Percentiles rank a stretch among this genome's conserved stretches.
phyloP scores from a whole-genome alignment of 2,113 vertebrate species.

The Sinosuthora webbiana region DNA sequence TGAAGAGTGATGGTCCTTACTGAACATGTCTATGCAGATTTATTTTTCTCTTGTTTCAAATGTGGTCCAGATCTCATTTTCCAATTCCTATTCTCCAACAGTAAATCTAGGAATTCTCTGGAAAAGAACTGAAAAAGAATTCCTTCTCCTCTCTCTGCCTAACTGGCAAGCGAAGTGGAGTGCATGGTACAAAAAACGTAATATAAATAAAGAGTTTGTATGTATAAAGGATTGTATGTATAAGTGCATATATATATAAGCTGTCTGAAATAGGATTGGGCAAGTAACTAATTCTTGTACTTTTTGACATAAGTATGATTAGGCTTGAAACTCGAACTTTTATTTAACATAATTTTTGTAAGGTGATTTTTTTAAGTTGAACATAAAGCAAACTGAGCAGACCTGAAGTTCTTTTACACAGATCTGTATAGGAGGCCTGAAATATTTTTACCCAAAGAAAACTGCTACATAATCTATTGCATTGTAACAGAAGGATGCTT shows the following conservation, averaged over 20 bases:
- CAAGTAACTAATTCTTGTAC: neutral
- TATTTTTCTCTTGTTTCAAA: neutral
- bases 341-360: neutral
- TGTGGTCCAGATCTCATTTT: neutral
- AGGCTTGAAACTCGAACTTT: neutral
- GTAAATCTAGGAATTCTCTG: neutral
- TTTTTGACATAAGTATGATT: neutral
- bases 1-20: neutral
- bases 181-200: neutral
- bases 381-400: neutral
- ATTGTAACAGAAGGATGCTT: neutral
- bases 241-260: neutral
- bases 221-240: neutral
- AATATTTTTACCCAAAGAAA: conserved; percentile 8
- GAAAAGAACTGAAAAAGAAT: neutral
- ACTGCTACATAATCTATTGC: neutral
- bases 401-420: neutral
- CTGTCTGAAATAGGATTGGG: neutral
- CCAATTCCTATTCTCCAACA: neutral
- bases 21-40: neutral
- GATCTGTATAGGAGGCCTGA: neutral
- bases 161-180: neutral
- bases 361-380: neutral
- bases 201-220: neutral
- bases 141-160: neutral